A percentile compares a stretch with the other conserved stretches of the same genome.
These are phyloP conservation scores for Sebastes alutus DNA, from an alignment of 2,797 vertebrate genomes.

Conservation along the genomic window DNA sequence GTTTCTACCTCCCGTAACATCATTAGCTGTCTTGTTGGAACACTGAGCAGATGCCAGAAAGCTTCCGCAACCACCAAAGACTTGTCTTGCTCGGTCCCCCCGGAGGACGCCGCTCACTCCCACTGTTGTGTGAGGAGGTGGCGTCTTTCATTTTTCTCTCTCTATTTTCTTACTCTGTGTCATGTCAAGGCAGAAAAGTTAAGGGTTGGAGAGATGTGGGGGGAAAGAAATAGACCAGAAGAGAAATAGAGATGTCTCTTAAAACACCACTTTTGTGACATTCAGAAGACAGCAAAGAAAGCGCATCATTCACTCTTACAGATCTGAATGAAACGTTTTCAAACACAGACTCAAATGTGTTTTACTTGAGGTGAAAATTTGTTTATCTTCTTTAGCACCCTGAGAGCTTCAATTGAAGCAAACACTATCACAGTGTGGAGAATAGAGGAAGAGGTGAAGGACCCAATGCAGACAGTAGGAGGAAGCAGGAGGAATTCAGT, in stretches of 20 bases:
- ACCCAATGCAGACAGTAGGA: background rate
- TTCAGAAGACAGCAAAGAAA: background rate
- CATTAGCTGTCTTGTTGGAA: slow-evolving; percentile 64
- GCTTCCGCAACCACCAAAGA: slow-evolving; percentile 37
- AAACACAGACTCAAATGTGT: background rate
- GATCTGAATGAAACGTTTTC: too few species aligned
- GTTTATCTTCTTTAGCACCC: background rate
- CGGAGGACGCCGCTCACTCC: slow-evolving; percentile 32
- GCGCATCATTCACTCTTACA: too few species aligned
- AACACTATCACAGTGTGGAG: background rate
- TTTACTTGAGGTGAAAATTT: background rate
- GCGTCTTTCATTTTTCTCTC: slow-evolving; percentile 30
- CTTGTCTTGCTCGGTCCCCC: slow-evolving; percentile 1
- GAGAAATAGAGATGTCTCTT: background rate
- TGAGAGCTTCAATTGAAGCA: background rate
- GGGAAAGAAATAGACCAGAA: background rate
- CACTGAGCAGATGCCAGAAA: slow-evolving; percentile 50
- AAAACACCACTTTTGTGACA: background rate
- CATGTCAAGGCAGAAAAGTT: slow-evolving; percentile 1
- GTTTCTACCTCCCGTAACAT: slow-evolving; percentile 60
- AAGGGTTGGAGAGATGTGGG: background rate
- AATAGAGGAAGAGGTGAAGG: background rate
- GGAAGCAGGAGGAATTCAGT: background rate
- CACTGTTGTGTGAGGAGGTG: slow-evolving; percentile 52
- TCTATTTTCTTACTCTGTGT: background rate